Evolutionary conservation across 2,888 invertebrate species (phyloP).

Genomic region (Microctonus hyperodae): DNA sequence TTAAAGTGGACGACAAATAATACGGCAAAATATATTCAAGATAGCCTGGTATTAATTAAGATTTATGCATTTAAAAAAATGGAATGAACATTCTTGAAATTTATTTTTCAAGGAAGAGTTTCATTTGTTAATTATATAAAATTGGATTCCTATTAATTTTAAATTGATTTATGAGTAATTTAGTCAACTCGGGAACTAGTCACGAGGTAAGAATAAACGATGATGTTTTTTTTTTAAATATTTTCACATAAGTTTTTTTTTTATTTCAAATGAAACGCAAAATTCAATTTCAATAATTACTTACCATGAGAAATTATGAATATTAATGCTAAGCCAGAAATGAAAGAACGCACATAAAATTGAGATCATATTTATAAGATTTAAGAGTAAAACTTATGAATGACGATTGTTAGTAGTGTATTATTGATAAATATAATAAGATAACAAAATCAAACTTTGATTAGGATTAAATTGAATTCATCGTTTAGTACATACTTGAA

Average conservation of each 20-base stretch:
- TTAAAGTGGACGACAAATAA: neutral
- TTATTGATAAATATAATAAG: neutral
- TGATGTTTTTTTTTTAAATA: neutral
- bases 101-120: too few species aligned
- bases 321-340: too few species aligned
- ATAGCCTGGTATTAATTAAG: neutral
- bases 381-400: neutral
- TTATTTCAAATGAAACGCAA: neutral
- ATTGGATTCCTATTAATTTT: neutral
- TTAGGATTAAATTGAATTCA: constrained; percentile 23
- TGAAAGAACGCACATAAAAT: neutral
- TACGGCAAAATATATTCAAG: neutral
- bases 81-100: too few species aligned
- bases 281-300: too few species aligned
- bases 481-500: constrained; percentile 23
- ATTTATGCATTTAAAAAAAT: neutral
- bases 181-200: neutral
- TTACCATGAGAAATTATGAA: too few species aligned
- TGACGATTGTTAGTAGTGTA: neutral
- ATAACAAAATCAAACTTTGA: constrained; percentile 6
- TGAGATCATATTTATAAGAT: neutral
- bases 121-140: neutral
- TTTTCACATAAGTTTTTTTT: too few species aligned
- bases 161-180: neutral
- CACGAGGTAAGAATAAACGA: neutral